phyloP scores from a whole-genome alignment of 2,797 vertebrate genomes.

The Geotrypetes seraphini region DNA sequence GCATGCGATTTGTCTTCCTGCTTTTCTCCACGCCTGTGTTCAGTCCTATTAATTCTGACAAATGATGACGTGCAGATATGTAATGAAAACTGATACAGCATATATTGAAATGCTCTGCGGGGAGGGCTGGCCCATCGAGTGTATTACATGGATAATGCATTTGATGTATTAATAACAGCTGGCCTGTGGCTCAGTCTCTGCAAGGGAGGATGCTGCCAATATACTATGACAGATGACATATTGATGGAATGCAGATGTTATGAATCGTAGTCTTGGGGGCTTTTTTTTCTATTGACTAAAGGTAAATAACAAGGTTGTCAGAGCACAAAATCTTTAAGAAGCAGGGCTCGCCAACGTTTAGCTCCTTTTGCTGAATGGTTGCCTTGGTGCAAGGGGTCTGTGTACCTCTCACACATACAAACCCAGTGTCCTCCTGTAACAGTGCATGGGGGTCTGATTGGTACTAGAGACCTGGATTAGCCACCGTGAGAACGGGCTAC shows the following conservation, averaged over 20 bases:
- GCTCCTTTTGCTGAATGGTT: too few relatives aligned
- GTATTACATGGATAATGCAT: conserved; percentile 75
- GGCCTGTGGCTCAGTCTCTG: conserved; percentile 58
- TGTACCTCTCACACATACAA: too few relatives aligned
- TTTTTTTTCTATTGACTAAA: conserved; percentile 64
- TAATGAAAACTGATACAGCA: conserved; percentile 69
- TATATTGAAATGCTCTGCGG: conserved; percentile 61
- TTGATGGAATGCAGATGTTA: conserved; percentile 76
- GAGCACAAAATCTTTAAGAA: too few relatives aligned
- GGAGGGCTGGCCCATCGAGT: too few relatives aligned
- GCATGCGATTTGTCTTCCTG: conserved; percentile 12
- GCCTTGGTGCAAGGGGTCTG: too few relatives aligned
- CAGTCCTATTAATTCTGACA: conserved; percentile 66
- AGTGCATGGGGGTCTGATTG: too few relatives aligned
- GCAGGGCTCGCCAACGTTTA: too few relatives aligned
- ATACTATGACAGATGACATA: conserved; percentile 73
- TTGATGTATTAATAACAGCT: conserved; percentile 76
- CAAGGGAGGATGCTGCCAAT: conserved; percentile 58
- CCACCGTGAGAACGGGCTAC: too few relatives aligned
- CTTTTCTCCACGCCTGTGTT: conserved; percentile 17
- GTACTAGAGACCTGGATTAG: too few relatives aligned
- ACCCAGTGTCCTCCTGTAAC: too few relatives aligned
- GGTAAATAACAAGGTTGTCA: conserved; percentile 68
- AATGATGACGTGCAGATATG: conserved; percentile 68
- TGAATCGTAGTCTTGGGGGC: conserved; percentile 66